A percentile compares a stretch with the other conserved stretches of the same genome.
Conservation (phyloP, 2,888 invertebrate species). For the Leptinotarsa rubiginosa region DNA sequence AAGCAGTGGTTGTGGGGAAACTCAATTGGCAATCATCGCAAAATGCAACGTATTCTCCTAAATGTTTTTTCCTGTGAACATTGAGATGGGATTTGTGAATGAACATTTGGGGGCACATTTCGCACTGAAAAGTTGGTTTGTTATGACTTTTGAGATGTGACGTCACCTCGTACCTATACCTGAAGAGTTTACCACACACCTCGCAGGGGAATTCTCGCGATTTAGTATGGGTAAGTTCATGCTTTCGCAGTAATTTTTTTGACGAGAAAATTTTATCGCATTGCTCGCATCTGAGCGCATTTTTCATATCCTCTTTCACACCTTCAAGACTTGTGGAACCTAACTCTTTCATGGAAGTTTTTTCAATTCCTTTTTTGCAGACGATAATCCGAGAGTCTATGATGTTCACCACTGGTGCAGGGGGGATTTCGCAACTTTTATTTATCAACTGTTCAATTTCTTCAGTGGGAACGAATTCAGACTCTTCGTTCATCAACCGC, state of each 20-base stretch:
- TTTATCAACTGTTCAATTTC: conserved; percentile 46
- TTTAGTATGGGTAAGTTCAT: conserved; percentile 60
- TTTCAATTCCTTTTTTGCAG: not conserved
- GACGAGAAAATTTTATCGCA: conserved; percentile 59
- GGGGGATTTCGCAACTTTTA: conserved; percentile 36
- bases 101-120: conserved; percentile 72
- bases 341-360: conserved; percentile 7
- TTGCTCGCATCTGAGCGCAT: conserved; percentile 57
- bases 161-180: conserved; percentile 59
- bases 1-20: conserved; percentile 57
- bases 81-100: conserved; percentile 73
- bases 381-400: conserved; percentile 18
- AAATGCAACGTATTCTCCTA: conserved; percentile 61
- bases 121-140: conserved; percentile 71
- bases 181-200: conserved; percentile 60
- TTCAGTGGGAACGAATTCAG: conserved; percentile 49
- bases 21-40: conserved; percentile 60
- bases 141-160: conserved; percentile 70
- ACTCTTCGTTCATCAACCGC: conserved; percentile 55
- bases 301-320: not conserved
- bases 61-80: conserved; percentile 71
- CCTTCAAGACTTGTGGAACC: not conserved
- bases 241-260: conserved; percentile 61
- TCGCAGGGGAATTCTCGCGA: conserved; percentile 58
- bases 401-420: conserved; percentile 27